Base-by-base conservation (phyloP, 2,797 vertebrate species). In the Anniella stebbinsi region DNA sequence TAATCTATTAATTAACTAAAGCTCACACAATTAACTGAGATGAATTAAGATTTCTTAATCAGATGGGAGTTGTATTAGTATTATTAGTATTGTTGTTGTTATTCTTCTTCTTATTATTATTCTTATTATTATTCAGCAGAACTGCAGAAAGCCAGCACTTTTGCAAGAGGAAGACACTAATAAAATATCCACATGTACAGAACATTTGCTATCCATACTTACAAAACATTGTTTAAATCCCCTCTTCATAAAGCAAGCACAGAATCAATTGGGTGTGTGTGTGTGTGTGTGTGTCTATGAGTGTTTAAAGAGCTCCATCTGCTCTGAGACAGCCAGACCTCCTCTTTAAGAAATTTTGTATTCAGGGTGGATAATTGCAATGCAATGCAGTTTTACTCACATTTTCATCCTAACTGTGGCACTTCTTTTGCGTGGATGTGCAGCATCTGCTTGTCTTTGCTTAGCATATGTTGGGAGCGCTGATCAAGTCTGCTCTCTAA, bases 391-490 rank as follows among this genome's bases (percentile, higher is more conserved):
- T 0, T 77, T 88, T 83, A 90, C 0, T 2, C 9, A 87, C n/a
- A 81, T 1, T 87, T 69, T 28, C 11, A 66, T 0, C 0, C 91
- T 57, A 67, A 15, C 0, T 11, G 2, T 2, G 23, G 45, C 63
- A 91, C 88, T 93, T 60, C 63, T 30, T 15, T 63, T 36, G 70
- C 1, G 1, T 78, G 51, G 67, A 81, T 81, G 18, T 33, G 12
- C 38, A 76, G 86, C 86, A 88, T 45, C 80, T 92, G 88, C 92
- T 63, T 83, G 57, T 0, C 85, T 84, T 78, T 92, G 51, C 51
- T 82, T 13, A 87, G 0, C 25, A 18, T 78, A n/a, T 67, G 2
- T 83, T 76, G 18, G 72, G 83, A 87, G 18, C n/a, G 3, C 7
- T 6, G 63, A 88, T 77, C 38, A 76, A 76, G 6, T 25, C 11